Base-by-base conservation (phyloP, 1,140 invertebrate genomes). In the Plectrocnemia conspersa region DNA sequence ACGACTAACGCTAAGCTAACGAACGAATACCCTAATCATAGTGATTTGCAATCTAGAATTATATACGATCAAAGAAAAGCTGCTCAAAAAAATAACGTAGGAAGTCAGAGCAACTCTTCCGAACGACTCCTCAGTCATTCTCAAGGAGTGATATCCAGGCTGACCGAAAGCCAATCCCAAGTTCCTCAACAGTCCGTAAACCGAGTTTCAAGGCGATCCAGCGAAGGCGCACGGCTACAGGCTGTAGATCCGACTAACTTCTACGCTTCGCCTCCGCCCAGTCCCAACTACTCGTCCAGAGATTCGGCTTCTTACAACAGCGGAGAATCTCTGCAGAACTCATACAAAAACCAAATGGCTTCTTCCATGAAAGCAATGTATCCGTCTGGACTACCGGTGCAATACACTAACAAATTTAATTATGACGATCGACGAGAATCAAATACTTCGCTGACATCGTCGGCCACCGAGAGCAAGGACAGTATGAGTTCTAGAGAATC, bases 401-500 rank as follows among this genome's bases (percentile, higher is more conserved):
- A 61, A 56, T 61, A 54, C 24, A 36, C 44, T 3, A 56, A 22
- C 41, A 61, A 52, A 45, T 59, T 53, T 48, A 40, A 56, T 49
- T 74, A 66, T 2, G 66, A 67, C 21, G 54, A 72, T 58, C 69
- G 77, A 49, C 67, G 81, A 48, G 82, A 82, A 62, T 82, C 81
- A 0, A 78, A 77, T 35, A 74, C 73, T 13, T 79, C 78, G 5
- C 65, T 79, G 44, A 71, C 75, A 7, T 80, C 78, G 45, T 79
- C 77, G 18, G 69, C 78, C 9, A 74, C 81, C 2, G 76, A 77
- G 42, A 82, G 78, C 65, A 83, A 82, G 67, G 80, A 82, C 65
- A 82, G 81, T 63, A 67, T 81, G 50, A 78, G 77, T 27, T 83
- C 80, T 2, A 82, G 76, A 64, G 82, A 82, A 59, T 83, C 81